phyloP scores from a whole-genome alignment of 2,797 vertebrate species.

The Acipenser oxyrinchus region DNA sequence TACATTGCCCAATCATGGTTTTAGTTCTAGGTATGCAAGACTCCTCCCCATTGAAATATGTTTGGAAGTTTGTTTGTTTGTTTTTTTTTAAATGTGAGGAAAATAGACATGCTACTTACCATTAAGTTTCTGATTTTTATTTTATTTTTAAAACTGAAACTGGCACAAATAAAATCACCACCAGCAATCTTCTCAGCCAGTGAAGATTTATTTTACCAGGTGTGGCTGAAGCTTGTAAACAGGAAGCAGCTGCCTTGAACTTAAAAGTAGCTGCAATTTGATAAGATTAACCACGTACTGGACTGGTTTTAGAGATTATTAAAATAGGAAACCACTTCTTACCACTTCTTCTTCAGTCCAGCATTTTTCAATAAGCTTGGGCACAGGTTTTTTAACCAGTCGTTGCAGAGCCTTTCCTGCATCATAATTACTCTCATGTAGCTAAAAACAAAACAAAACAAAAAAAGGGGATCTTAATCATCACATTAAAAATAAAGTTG shows the following conservation, averaged over 20 bases:
- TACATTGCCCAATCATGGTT: too few relatives aligned
- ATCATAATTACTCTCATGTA: constrained; percentile 94
- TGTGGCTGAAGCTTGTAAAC: constrained; percentile 50
- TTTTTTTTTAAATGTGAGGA: too few relatives aligned
- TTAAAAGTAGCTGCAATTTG: constrained; percentile 45
- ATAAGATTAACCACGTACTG: constrained; percentile 19
- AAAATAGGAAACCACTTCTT: constrained; percentile 3
- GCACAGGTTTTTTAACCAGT: constrained; percentile 96
- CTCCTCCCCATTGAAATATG: too few relatives aligned
- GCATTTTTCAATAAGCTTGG: constrained; percentile 94
- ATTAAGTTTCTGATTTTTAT: too few relatives aligned
- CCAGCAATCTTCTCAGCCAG: neutral
- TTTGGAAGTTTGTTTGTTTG: too few relatives aligned
- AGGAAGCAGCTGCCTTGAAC: constrained; percentile 65
- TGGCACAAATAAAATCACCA: too few relatives aligned
- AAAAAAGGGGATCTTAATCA: constrained; percentile 2
- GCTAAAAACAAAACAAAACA: constrained; percentile 52
- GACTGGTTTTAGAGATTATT: too few relatives aligned
- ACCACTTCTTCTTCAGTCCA: constrained; percentile 99
- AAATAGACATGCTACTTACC: too few relatives aligned
- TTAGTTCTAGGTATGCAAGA: too few relatives aligned
- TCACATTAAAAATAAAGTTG: neutral
- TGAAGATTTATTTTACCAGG: constrained; percentile 51
- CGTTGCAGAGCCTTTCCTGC: constrained; percentile 96
- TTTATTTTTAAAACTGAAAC: too few relatives aligned